Evolutionary conservation across 2,888 invertebrate genomes (phyloP), one percentile per base, ranked within the genome.

Genomic region (Panorpa germanica): DNA sequence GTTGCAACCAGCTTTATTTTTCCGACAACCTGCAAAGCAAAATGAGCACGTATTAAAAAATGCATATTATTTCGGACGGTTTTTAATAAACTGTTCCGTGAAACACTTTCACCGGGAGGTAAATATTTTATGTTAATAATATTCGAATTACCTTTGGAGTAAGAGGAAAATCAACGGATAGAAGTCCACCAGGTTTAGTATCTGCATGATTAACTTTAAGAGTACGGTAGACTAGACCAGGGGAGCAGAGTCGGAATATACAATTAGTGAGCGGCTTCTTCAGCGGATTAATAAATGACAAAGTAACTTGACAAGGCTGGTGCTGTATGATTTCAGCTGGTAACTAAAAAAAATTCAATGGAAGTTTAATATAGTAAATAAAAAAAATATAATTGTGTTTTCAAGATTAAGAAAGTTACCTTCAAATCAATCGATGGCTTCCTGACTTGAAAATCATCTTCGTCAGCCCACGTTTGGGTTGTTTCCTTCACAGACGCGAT

Each of bases 401-500:
- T 29, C 1, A 10, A 14, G n/a, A 13, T 4, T 7, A 33, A 21
- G 18, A 10, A 12, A 27, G 39, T 38, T 54, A 78, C 80, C 59
- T 68, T 64, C 19, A 83, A 63, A 19, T 53, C 54, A 30, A 81
- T 66, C 34, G 58, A 65, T 2, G 83, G 82, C 44, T 75, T 76
- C 17, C 73, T 53, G 5, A 83, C 63, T 49, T 78, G 71, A 55
- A 81, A 80, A 51, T 81, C 78, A 41, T 82, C 81, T 42, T 81
- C 78, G 38, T 73, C 77, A 1, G 76, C 71, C 75, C 80, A 83
- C 3, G 77, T 70, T 50, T 82, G 81, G 31, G 69, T 70, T 10
- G 83, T 83, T 50, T 83, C 81, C 31, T 64, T 60, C 0, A 83
- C 81, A n/a, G 70, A 69, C 11, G 75, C 75, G 49, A 78, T 70